These are phyloP conservation scores for Plestiodon gilberti DNA, from an alignment of 2,113 vertebrate genomes.

Conservation along the genomic window DNA sequence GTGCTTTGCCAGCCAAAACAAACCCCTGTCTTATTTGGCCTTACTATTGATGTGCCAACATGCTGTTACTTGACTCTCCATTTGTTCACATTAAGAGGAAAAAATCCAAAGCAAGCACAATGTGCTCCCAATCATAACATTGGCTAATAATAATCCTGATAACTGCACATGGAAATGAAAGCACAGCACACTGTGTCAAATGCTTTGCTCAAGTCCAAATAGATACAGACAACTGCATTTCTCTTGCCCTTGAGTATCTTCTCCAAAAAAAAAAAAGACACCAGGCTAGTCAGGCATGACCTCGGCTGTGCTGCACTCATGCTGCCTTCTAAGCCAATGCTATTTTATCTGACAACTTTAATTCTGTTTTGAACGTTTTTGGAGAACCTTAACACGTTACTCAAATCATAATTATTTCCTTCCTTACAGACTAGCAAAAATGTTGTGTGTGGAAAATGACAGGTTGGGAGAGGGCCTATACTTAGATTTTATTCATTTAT, in stretches of 20 bases:
- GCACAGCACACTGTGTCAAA: not conserved
- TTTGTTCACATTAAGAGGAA: not conserved
- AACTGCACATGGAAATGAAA: not conserved
- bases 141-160: not conserved
- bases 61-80: not conserved
- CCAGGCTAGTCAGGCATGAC: not conserved
- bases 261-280: not conserved
- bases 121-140: conserved; percentile 19
- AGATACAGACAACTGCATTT: not conserved
- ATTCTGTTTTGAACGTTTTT: not conserved
- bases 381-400: not conserved
- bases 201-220: not conserved
- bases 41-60: not conserved
- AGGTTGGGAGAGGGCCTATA: no score
- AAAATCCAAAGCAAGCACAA: conserved; percentile 4
- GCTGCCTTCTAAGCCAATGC: not conserved
- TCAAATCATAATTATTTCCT: not conserved
- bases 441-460: no score
- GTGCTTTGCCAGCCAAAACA: not conserved
- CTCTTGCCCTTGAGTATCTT: no score
- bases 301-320: not conserved
- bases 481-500: no score
- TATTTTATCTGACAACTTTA: not conserved
- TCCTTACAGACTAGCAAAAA: not conserved
- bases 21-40: not conserved